Base-by-base conservation (phyloP, 2,113 vertebrate species). In the Forbesichthys papilliferus region DNA sequence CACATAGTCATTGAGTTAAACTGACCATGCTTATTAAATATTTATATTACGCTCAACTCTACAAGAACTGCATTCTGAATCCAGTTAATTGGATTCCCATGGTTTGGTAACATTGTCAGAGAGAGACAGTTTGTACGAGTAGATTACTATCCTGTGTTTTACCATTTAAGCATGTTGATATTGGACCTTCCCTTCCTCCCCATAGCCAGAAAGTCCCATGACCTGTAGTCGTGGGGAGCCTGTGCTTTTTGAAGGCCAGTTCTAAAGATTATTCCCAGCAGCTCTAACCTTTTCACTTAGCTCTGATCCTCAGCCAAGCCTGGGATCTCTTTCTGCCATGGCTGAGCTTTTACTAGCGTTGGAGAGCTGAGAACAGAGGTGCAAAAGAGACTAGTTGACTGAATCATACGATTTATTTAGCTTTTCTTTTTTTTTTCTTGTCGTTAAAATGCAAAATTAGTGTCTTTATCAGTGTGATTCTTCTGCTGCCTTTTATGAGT, bases 231-330 rank as follows among this genome's bases (percentile, higher is more conserved):
- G 81, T 78, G 64, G 89, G 86, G 87, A 73, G 87, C 73, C 67
- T 9, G 11, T 68, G 87, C 91, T 93, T 93, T 93, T 93, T 93
- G 89, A 91, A 91, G 84, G 80, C 75, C 64, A 74, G 81, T 88
- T 85, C 77, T 82, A 87, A 88, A 92, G 90, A 90, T 90, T 86
- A 81, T 75, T 84, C 89, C 84, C 90, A 87, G 89, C 81, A 79
- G 86, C 87, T 51, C 84, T 92, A 92, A 92, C 92, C 92, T 93
- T 94, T 93, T 85, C 77, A 73, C 74, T 73, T 74, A 47, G 75
- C 87, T 92, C 86, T 89, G 88, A 90, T 92, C 87, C 78, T 56
- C 53, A 79, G 81, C 83, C 80, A 87, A 77, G 75, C 74, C 67
- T 69, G 80, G 27, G 65, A 78, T 79, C 63, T 84, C 77, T 86